Percentiles rank a stretch among this genome's conserved stretches.
These are phyloP conservation scores for Dryobota labecula DNA, from an alignment of 2,888 invertebrate genomes.

Conservation along the genomic window DNA sequence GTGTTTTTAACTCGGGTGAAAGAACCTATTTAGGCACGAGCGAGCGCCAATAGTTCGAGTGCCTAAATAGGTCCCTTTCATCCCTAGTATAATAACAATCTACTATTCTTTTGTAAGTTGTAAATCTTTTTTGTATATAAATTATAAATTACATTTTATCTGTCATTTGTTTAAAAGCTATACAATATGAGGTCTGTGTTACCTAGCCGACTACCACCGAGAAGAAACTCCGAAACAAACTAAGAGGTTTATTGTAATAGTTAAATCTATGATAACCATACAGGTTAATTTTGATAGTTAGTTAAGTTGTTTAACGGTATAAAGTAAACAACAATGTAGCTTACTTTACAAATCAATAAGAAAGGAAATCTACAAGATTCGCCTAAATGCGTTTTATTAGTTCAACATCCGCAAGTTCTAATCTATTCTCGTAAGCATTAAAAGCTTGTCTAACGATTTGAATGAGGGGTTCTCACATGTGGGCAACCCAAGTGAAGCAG, in stretches of 20 bases:
- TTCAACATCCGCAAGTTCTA: slow-evolving; percentile 77
- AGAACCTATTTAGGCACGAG: no score
- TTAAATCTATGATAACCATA: no score
- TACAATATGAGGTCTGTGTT: no score
- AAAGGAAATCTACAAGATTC: slow-evolving; percentile 49
- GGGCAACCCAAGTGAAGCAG: slow-evolving; percentile 52
- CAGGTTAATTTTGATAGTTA: neutral
- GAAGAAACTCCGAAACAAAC: neutral
- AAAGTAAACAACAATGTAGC: neutral
- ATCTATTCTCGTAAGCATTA: slow-evolving; percentile 71
- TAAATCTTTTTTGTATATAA: no score
- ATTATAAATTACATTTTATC: no score
- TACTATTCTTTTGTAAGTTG: neutral
- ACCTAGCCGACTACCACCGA: no score
- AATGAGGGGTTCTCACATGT: slow-evolving; percentile 61
- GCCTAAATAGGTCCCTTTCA: no score
- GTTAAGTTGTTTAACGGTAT: neutral
- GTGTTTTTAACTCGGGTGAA: no score
- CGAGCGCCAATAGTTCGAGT: no score
- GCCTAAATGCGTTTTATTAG: slow-evolving; percentile 63
- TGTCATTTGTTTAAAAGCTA: no score
- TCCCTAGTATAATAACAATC: no score
- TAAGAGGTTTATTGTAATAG: neutral
- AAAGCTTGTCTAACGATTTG: slow-evolving; percentile 60
- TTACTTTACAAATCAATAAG: slow-evolving; percentile 1